Conservation (phyloP, 2,888 invertebrate species). For the Flexamia atlantica region DNA sequence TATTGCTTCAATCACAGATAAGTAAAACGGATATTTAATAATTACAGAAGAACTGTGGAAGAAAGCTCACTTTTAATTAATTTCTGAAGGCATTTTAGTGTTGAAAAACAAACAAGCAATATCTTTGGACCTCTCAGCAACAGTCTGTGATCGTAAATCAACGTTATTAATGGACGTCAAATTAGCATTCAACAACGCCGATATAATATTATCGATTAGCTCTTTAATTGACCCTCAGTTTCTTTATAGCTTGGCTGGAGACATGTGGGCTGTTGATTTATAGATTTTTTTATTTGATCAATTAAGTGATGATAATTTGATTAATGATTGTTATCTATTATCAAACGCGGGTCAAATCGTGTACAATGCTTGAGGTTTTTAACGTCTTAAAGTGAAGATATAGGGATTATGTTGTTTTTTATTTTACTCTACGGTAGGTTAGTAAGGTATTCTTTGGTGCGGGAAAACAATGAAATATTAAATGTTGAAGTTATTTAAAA, state of each 20-base stretch:
- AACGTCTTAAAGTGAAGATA: no score
- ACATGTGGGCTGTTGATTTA: constrained; percentile 6
- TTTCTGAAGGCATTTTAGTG: neutral
- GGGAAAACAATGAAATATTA: no score
- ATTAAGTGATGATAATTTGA: neutral
- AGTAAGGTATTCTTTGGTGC: no score
- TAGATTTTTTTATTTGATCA: neutral
- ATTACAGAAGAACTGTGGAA: no score
- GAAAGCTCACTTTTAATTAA: no score
- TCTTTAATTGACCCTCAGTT: constrained; percentile 5
- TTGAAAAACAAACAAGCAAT: constrained; percentile 2
- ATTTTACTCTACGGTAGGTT: no score
- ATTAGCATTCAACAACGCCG: neutral
- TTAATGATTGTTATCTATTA: neutral
- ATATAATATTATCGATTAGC: neutral
- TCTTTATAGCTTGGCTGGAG: neutral
- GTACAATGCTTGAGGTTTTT: no score
- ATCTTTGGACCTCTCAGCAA: neutral
- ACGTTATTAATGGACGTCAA: constrained; percentile 10
- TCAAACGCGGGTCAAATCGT: neutral
- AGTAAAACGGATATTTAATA: no score
- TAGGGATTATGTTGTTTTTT: no score
- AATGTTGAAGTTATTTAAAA: no score
- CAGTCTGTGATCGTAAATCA: neutral
- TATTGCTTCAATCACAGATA: no score